phyloP scores from a whole-genome alignment of 2,888 invertebrate species.

The Sicus ferrugineus region DNA sequence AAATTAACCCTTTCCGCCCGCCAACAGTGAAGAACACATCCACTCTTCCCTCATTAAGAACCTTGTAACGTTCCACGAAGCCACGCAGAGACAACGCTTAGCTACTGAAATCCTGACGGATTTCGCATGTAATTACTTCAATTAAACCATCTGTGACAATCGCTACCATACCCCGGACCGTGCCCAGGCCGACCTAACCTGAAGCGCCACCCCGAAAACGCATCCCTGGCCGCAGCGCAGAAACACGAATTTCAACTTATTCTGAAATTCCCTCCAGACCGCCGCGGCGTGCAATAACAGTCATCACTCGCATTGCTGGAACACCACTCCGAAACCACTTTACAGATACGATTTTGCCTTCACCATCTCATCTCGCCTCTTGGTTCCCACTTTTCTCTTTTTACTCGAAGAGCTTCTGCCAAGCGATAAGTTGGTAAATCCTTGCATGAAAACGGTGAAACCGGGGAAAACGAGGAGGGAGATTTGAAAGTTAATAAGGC shows the following conservation, averaged over 20 bases:
- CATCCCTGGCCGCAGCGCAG: conserved; percentile 15
- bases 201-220: conserved; percentile 4
- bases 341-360: background rate
- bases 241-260: conserved; percentile 62
- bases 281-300: background rate
- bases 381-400: background rate
- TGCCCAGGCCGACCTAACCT: conserved; percentile 30
- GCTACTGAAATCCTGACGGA: conserved; percentile 57
- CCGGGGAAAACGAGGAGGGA: background rate
- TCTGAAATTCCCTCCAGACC: conserved; percentile 52
- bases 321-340: conserved; percentile 20
- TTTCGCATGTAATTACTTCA: conserved; percentile 65
- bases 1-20: conserved; percentile 52
- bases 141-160: conserved; percentile 66
- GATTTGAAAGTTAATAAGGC: conserved; percentile 53
- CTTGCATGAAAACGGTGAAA: no score
- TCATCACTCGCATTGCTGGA: background rate
- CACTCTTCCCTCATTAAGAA: background rate
- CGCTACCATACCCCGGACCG: conserved; percentile 47
- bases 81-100: background rate
- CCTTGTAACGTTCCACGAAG: background rate
- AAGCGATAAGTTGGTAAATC: conserved; percentile 30
- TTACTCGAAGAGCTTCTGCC: conserved; percentile 6
- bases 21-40: background rate
- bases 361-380: background rate